A percentile compares a stretch with the other conserved stretches of the same genome.
phyloP scores from a whole-genome alignment of 2,797 vertebrate genomes.

The Hydrolagus colliei region DNA sequence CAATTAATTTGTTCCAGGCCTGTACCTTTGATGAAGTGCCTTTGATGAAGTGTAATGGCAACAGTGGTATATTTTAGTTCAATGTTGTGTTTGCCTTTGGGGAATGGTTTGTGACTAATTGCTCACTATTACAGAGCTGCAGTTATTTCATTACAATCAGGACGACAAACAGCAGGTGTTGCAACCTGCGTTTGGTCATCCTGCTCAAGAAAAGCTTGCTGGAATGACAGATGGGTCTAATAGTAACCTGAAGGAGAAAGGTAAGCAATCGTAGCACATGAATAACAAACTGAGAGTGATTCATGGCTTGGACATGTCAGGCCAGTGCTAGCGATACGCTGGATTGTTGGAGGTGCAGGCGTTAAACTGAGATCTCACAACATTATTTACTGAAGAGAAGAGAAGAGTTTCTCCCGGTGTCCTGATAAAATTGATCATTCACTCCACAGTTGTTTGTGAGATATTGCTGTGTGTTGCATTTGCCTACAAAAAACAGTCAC shows the following conservation, averaged over 20 bases:
- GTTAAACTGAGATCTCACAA: no score
- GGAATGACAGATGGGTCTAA: slow-evolving; percentile 6
- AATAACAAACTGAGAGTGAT: no score
- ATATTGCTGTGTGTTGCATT: no score
- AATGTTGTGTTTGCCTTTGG: background rate
- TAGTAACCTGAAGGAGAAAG: slow-evolving; percentile 14
- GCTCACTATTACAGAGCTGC: slow-evolving; percentile 22
- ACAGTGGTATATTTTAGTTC: background rate
- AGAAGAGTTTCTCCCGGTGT: no score
- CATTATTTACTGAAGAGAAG: no score
- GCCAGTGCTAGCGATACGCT: no score
- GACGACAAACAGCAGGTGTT: slow-evolving; percentile 10
- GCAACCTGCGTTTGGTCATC: slow-evolving; percentile 3
- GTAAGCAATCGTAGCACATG: background rate
- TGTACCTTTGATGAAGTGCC: background rate
- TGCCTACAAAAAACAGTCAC: no score
- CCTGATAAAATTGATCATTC: no score
- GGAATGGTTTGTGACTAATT: slow-evolving; percentile 20
- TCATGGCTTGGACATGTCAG: no score
- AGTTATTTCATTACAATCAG: slow-evolving; percentile 22
- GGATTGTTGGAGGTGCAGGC: no score
- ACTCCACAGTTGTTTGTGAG: no score
- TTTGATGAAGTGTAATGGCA: background rate
- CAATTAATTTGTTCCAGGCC: background rate
- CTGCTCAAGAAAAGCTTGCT: background rate